These are phyloP conservation scores for Drosophila suzukii DNA, from an alignment of 1,140 invertebrate species.

Conservation along the genomic window DNA sequence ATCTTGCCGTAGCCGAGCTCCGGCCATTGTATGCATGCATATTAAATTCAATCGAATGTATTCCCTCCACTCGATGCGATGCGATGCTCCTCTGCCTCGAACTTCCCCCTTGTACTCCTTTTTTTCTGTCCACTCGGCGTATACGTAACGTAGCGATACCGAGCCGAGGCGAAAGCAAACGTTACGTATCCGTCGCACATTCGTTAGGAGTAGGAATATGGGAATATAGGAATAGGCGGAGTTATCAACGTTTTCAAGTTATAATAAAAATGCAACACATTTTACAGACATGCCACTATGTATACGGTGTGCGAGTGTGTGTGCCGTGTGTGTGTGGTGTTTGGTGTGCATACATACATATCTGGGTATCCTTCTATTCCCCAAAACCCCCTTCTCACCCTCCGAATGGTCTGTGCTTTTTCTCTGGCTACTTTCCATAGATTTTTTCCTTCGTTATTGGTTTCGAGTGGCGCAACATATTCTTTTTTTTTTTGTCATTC, in stretches of 20 bases:
- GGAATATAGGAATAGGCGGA: constrained; percentile 75
- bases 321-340: constrained; percentile 12
- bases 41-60: constrained; percentile 84
- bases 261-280: constrained; percentile 84
- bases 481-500: constrained; percentile 45
- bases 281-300: constrained; percentile 68
- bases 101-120: background rate
- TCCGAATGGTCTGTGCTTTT: constrained; percentile 31
- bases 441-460: constrained; percentile 83
- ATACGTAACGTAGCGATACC: constrained; percentile 48
- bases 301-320: constrained; percentile 16
- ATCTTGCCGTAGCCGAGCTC: constrained; percentile 28
- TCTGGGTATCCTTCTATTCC: constrained; percentile 52
- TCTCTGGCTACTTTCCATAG: constrained; percentile 78
- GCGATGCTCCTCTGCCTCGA: constrained; percentile 5
- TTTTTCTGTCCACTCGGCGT: constrained; percentile 34
- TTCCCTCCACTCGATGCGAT: constrained; percentile 70
- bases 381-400: background rate
- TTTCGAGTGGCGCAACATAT: constrained; percentile 75
- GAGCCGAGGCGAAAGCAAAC: constrained; percentile 42
- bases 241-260: constrained; percentile 84
- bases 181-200: constrained; percentile 70
- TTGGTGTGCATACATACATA: constrained; percentile 35
- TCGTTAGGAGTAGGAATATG: constrained; percentile 75
- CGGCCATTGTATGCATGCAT: constrained; percentile 82